A percentile compares a stretch with the other conserved stretches of the same genome.
These are phyloP conservation scores for Pardosa pseudoannulata DNA, from an alignment of 2,888 invertebrate species.

Conservation along the genomic window DNA sequence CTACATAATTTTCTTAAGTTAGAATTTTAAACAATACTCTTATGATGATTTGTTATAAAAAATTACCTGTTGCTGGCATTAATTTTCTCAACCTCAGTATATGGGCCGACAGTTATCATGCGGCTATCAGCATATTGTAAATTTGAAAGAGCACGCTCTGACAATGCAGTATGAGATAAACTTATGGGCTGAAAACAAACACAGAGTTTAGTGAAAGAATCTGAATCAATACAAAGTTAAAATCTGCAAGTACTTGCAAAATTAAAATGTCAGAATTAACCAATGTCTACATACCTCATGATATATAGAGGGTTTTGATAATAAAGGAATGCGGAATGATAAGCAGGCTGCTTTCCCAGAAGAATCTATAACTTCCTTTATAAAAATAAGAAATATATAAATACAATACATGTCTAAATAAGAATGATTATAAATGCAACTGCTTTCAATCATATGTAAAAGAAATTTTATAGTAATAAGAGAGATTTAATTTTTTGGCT, in stretches of 20 bases:
- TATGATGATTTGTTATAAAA: neutral
- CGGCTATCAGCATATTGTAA: slow-evolving; percentile 92
- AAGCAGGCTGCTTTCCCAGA: slow-evolving; percentile 85
- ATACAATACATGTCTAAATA: no score
- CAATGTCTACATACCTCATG: slow-evolving; percentile 87
- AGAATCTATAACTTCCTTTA: slow-evolving; percentile 87
- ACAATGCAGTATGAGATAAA: slow-evolving; percentile 86
- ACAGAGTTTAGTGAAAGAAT: no score
- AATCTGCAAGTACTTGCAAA: no score
- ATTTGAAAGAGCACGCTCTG: slow-evolving; percentile 89
- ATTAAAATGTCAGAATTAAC: neutral
- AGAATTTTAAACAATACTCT: neutral
- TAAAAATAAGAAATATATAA: neutral
- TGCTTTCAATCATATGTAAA: no score
- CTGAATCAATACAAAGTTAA: no score
- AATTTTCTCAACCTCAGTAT: slow-evolving; percentile 90
- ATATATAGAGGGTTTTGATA: slow-evolving; percentile 93
- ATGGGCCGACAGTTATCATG: slow-evolving; percentile 90
- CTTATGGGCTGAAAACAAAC: slow-evolving; percentile 83
- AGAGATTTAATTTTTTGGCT: no score
- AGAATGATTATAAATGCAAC: no score
- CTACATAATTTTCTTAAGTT: neutral
- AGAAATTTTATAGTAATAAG: no score
- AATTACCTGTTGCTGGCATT: slow-evolving; percentile 89
- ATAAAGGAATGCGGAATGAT: slow-evolving; percentile 90